Conservation (phyloP, 2,888 invertebrate species). For the Criorhina ranunculi region DNA sequence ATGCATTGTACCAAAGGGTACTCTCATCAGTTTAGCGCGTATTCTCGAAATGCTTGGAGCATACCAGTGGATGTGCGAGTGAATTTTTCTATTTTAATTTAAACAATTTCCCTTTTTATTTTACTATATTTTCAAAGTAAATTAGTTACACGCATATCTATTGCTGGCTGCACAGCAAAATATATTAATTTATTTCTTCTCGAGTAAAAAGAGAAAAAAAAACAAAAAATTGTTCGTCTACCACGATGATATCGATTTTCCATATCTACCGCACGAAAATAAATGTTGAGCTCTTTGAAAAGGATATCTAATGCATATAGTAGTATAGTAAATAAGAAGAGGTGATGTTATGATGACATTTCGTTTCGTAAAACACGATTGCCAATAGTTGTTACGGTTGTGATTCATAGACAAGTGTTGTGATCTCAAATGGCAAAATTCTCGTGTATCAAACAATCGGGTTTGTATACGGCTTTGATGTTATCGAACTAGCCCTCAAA, state of each 20-base stretch:
- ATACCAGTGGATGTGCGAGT: constrained; percentile 22
- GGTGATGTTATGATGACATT: background rate
- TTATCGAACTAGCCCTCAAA: background rate
- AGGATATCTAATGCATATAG: constrained; percentile 13
- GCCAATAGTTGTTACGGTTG: background rate
- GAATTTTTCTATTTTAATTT: constrained; percentile 15
- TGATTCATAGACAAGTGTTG: constrained; percentile 33
- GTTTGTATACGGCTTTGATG: background rate
- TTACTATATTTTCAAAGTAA: constrained; percentile 11
- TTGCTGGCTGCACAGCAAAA: background rate
- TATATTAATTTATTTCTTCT: background rate
- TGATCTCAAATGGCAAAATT: constrained; percentile 4
- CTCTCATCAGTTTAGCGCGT: constrained; percentile 43
- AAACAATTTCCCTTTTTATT: constrained; percentile 22
- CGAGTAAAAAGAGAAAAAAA: background rate
- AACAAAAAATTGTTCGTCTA: background rate
- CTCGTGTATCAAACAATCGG: constrained; percentile 10
- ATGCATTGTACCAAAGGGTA: background rate
- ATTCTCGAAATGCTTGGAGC: constrained; percentile 33
- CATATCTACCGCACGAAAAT: constrained; percentile 20
- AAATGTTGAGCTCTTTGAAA: constrained; percentile 11
- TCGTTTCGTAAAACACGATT: too few relatives aligned
- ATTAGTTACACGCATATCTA: too few relatives aligned
- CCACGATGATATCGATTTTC: constrained; percentile 45
- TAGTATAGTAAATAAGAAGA: background rate